Base-by-base conservation (phyloP, 2,113 vertebrate species). In the Dasyprocta punctata region DNA sequence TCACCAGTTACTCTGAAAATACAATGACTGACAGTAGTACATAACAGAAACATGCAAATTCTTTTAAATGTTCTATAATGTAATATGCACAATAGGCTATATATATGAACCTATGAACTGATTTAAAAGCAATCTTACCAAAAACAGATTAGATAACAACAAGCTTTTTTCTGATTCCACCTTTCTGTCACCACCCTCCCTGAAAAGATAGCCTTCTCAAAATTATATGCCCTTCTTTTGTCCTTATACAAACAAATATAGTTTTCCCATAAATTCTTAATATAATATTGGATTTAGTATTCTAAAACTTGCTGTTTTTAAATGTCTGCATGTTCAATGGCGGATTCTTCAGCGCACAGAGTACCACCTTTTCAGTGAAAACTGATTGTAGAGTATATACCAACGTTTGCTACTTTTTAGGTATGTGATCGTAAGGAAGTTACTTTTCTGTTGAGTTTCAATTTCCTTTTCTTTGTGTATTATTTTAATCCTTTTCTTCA, bases 361-460 rank as follows among this genome's bases (percentile, higher is more conserved):
- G 16, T 67, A 89, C 86, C 5, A 89, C 86, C 5, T 73, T 94
- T 80, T 90, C 58, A 93, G 41, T 80, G 88, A 63, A 94, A 94
- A 26, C 78, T 69, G 36, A 38, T 33, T 87, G 69, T 73, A 73
- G 38, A 73, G 0, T 60, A 30, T 65, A 56, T 75, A 13, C 56
- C 16, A 65, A 91, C 24, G 95, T 54, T 84, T 77, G 10, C 41
- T 71, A 90, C 78, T 92, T 93, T 96, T 33, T 75, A 77, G 11
- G 1, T 44, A 83, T 58, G 26, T 63, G 52, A 92, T 24, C 67
- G 33, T 77, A n/a, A 75, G 28, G 47, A 94, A 95, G 86, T 63
- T 54, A 94, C 65, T 96, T 95, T 80, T 60, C n/a, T 73, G 30
- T 67, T 67, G 96, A 85, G 71, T 30, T 22, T 89, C 61, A 83